Percentiles rank a stretch among this genome's conserved stretches.
These are phyloP conservation scores for Orthonevra nobilis DNA, from an alignment of 2,888 invertebrate genomes.

Conservation along the genomic window DNA sequence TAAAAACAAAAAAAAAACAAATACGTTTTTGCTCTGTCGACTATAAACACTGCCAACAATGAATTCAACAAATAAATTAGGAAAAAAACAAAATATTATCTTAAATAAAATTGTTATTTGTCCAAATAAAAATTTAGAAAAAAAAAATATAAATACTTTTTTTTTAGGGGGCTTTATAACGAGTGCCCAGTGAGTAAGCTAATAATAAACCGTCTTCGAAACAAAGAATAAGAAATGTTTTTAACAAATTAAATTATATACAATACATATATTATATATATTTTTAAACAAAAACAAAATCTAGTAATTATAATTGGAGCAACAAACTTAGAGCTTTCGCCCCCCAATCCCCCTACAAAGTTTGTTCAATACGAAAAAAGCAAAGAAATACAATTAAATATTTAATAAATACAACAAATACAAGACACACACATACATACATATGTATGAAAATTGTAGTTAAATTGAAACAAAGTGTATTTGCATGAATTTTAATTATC, in stretches of 20 bases:
- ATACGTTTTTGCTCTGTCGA: constrained; percentile 70
- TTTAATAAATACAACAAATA: constrained; percentile 40
- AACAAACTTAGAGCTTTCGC: constrained; percentile 67
- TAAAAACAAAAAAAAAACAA: constrained; percentile 3
- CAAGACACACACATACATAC: constrained; percentile 19
- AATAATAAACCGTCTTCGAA: constrained; percentile 65
- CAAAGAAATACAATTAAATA: constrained; percentile 42
- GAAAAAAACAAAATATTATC: constrained; percentile 9
- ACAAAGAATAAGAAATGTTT: constrained; percentile 60
- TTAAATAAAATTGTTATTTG: constrained; percentile 59
- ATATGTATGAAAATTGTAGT: constrained; percentile 20
- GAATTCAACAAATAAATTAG: constrained; percentile 58
- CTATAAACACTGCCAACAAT: constrained; percentile 71
- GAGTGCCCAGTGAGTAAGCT: constrained; percentile 45
- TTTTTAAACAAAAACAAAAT: constrained; percentile 48
- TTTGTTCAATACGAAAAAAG: constrained; percentile 69
- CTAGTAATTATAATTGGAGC: constrained; percentile 45
- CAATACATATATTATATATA: constrained; percentile 70
- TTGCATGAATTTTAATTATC: constrained; percentile 59
- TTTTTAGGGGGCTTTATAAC: constrained; percentile 46
- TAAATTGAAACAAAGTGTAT: constrained; percentile 47
- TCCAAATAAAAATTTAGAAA: constrained; percentile 49
- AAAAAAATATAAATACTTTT: constrained; percentile 24
- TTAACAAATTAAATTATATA: constrained; percentile 63
- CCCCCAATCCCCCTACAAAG: too few species aligned